Evolutionary conservation across 2,113 vertebrate genomes (phyloP), one percentile per base, ranked within the genome.

Genomic region (Oreochromis niloticus): DNA sequence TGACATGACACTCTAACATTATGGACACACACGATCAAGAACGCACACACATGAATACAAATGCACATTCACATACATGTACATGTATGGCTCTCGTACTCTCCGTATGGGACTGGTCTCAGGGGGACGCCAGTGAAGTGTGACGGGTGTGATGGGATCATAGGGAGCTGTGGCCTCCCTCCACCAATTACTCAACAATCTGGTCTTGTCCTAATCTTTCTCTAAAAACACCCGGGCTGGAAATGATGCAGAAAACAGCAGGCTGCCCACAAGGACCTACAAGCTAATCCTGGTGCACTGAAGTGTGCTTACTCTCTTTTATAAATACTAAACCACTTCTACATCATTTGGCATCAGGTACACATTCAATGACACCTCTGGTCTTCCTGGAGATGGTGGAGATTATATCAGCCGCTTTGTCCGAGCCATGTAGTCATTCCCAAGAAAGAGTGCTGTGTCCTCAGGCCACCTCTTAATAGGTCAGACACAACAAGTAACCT

Each of bases 171-270:
- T 82, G 88, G 91, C 89, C 92, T 88, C 87, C 91, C 88, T 93
- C 81, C 87, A 87, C 91, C 90, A 94, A 95, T 95, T 95, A 95
- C 93, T 89, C 85, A 91, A 92, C 91, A 92, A 91, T 91, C 87
- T 89, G 85, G 88, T 90, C 84, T 80, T 24, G 85, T 85, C 83
- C 87, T 94, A 94, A 95, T 95, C 94, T 94, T 89, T 80, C 79
- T 92, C 86, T 91, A 80, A 95, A 93, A 94, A 94, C 86, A 84
- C 86, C 39, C 61, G 3, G 52, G 73, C 46, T 94, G 88, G 92
- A 95, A 95, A 94, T 91, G 91, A 92, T 86, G 93, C 93, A 94
- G 94, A 95, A 95, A 95, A 94, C 91, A 92, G 87, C 85, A 83
- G 94, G 91, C 89, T 83, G 83, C 89, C 86, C 87, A 68, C 54